Evolutionary conservation across 2,888 invertebrate genomes (phyloP).

Genomic region (Acleris literana): DNA sequence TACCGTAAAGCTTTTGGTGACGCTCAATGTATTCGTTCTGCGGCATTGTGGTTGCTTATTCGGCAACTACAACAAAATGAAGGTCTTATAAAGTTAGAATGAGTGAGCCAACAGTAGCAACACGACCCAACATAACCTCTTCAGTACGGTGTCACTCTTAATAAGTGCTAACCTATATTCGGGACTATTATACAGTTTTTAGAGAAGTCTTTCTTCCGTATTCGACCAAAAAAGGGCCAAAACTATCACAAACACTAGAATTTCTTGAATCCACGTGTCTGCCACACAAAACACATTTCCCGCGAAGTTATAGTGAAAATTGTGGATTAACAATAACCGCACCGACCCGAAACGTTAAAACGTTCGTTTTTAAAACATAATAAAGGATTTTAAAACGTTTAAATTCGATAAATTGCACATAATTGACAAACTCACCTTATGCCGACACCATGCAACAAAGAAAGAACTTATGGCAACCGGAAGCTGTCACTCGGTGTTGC

Average conservation of each 20-base stretch:
- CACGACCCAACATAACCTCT: conserved; percentile 54
- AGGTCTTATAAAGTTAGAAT: conserved; percentile 54
- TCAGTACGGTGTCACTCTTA: conserved; percentile 35
- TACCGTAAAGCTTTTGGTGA: conserved; percentile 97
- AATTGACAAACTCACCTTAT: conserved; percentile 72
- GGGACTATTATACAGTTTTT: neutral
- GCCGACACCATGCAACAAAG: conserved; percentile 81
- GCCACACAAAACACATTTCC: conserved; percentile 1
- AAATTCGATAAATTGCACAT: conserved; percentile 53
- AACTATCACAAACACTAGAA: neutral
- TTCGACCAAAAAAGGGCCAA: neutral
- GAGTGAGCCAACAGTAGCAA: conserved; percentile 29
- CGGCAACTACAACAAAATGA: conserved; percentile 82
- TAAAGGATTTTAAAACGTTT: conserved; percentile 45
- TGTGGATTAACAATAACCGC: neutral
- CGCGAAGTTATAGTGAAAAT: conserved; percentile 4
- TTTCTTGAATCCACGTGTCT: conserved; percentile 30
- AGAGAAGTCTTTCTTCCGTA: neutral
- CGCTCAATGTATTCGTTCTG: conserved; percentile 99
- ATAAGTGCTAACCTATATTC: conserved; percentile 27
- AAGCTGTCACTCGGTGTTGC: conserved; percentile 35
- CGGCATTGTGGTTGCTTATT: conserved; percentile 90
- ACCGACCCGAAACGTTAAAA: conserved; percentile 3
- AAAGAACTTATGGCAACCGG: conserved; percentile 61
- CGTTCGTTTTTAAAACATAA: conserved; percentile 23